Evolutionary conservation across 1,140 invertebrate species (phyloP), one percentile per base, ranked within the genome.

Genomic region (Apis dorsata): DNA sequence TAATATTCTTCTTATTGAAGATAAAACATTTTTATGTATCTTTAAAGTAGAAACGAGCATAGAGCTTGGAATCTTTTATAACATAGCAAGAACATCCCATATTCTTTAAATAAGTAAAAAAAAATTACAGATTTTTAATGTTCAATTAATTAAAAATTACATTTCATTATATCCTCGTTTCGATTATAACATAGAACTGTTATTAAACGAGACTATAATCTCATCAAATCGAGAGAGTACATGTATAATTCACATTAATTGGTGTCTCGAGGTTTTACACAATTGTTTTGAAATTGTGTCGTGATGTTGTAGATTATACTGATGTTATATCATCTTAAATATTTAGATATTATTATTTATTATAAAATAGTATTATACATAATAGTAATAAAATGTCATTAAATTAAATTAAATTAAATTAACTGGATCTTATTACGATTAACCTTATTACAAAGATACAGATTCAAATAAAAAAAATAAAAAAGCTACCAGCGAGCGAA

Each of bases 201-300:
- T 70, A 88, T 86, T 88, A 89, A 88, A 82, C 77, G 66, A 55
- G 55, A 79, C 75, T 81, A 77, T 73, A 88, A 81, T 88, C 80
- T 77, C 79, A 44, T 85, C 65, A 77, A 86, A 85, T 84, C 63
- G 73, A 69, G 65, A 60, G 81, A 77, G 34, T 55, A 70, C 70
- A 17, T 70, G 72, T 60, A 71, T 81, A 53, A 89, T 89, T 89
- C 81, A 81, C 73, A 74, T 81, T 88, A 88, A 90, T 90, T 86
- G 85, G 55, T 79, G n/a, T 65, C 75, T 77, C 49, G 62, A 75
- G 49, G 70, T 71, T 66, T 89, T 89, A 79, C 75, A 80, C 86
- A 86, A 90, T 80, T 68, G 66, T 75, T 83, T 79, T 70, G 77
- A 86, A 88, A 71, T 78, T n/a, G 80, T 77, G 86, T 81, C 82